Conservation (phyloP, 1,140 invertebrate species). For the Drosophila sucinea region DNA sequence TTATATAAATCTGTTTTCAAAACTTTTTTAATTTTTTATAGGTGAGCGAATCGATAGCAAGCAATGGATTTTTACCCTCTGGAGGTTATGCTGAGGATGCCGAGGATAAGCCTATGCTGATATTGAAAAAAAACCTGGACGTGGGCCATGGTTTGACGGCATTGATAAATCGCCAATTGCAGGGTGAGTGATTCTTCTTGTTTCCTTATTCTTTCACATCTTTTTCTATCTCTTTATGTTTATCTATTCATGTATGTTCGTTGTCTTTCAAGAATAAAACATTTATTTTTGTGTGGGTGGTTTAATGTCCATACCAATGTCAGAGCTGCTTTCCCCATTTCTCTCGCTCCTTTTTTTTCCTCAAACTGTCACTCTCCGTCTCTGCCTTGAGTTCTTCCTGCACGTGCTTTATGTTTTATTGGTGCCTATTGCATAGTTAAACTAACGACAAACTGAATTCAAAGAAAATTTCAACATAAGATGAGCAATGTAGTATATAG, state of each 20-base stretch:
- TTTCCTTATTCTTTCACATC: background rate
- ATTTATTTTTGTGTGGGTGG: background rate
- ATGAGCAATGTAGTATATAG: background rate
- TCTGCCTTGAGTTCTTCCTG: constrained; percentile 18
- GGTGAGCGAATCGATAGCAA: constrained; percentile 92
- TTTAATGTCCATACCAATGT: background rate
- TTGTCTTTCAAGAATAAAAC: background rate
- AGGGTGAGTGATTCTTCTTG: constrained; percentile 85
- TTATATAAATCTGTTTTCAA: background rate
- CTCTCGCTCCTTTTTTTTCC: constrained; percentile 22
- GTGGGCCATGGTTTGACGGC: constrained; percentile 89
- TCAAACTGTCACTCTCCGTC: constrained; percentile 13
- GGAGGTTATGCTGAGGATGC: constrained; percentile 87
- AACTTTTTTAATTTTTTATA: constrained; percentile 63
- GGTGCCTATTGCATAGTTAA: constrained; percentile 53
- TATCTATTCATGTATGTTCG: background rate
- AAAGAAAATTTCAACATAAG: no score
- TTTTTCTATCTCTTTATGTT: constrained; percentile 2
- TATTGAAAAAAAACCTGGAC: constrained; percentile 89
- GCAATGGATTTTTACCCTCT: constrained; percentile 88
- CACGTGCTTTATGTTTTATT: constrained; percentile 31
- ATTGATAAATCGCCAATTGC: constrained; percentile 89
- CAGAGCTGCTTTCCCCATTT: constrained; percentile 10
- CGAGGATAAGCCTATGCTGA: constrained; percentile 90
- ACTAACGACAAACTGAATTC: background rate